Conservation (phyloP, 2,113 vertebrate genomes). For the Odobenus rosmarus region DNA sequence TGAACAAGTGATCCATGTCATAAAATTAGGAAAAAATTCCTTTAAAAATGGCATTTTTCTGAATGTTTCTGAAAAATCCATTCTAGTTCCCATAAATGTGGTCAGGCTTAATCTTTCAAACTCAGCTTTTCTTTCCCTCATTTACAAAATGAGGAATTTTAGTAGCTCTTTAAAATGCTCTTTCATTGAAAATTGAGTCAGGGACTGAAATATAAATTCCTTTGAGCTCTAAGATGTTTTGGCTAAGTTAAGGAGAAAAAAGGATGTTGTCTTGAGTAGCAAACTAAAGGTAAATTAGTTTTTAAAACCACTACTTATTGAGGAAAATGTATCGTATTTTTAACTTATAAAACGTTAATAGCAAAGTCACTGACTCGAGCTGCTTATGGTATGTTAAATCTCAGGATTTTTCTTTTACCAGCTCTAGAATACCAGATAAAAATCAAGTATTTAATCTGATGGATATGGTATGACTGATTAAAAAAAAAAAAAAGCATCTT, state of each 20-base stretch:
- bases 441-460: background rate
- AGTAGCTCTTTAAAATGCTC: background rate
- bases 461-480: background rate
- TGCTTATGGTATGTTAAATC: background rate
- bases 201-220: background rate
- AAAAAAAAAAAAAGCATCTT: background rate
- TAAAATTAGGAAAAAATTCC: background rate
- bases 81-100: background rate
- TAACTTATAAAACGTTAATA: background rate
- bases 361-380: background rate
- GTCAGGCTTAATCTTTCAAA: background rate
- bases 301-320: background rate
- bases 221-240: background rate
- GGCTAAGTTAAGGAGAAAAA: background rate
- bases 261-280: background rate
- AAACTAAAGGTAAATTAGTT: conserved; percentile 3
- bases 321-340: background rate
- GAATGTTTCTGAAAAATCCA: background rate
- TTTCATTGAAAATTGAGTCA: background rate
- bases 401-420: background rate
- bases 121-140: background rate
- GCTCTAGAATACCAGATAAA: background rate
- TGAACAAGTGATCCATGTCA: background rate
- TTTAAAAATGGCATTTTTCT: background rate
- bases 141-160: background rate